Evolutionary conservation across 2,797 vertebrate genomes (phyloP), one percentile per base, ranked within the genome.

Genomic region (Ctenochaetus hawaiiensis): DNA sequence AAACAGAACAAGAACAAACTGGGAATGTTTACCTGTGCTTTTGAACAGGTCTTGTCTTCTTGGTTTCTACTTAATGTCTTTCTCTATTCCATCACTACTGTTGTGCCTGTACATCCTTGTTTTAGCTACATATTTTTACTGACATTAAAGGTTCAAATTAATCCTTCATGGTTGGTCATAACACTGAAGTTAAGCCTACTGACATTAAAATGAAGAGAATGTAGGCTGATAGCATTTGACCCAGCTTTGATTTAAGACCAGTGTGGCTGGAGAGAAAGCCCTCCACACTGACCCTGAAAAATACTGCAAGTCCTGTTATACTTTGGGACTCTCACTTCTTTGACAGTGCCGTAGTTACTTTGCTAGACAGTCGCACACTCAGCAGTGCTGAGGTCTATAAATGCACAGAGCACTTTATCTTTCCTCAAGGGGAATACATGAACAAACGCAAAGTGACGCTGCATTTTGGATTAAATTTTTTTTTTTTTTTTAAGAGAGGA

Each of bases 361-460:
- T 82, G 67, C 69, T 34, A 47, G 89, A 88, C 80, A 75, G 79
- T 74, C 14, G 79, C 81, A 67, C 51, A 58, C 84, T 89, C 84
- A 91, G 89, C 85, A 90, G 54, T 69, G 77, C 83, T 75, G 89
- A 86, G 67, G 78, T 87, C 84, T 81, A 78, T 70, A 72, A 90
- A 92, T 90, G 91, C 84, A 67, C 65, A 78, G 84, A 88, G 90
- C 93, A 92, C 93, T 93, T 90, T 83, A 73, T 81, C 75, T 74
- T 71, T 89, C 89, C 92, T 84, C 74, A 8, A 82, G 91, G 91
- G 86, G 58, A 62, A 64, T 0, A 64, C 60, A 53, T 56, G 72
- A 86, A 75, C 87, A 91, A 91, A 92, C 81, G 89, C 84, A 88
- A 87, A 89, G 89, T 91, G 91, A 94, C 81, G 76, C 73, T 67